Conservation (phyloP, 2,888 invertebrate species). For the Sthenelais limicola region DNA sequence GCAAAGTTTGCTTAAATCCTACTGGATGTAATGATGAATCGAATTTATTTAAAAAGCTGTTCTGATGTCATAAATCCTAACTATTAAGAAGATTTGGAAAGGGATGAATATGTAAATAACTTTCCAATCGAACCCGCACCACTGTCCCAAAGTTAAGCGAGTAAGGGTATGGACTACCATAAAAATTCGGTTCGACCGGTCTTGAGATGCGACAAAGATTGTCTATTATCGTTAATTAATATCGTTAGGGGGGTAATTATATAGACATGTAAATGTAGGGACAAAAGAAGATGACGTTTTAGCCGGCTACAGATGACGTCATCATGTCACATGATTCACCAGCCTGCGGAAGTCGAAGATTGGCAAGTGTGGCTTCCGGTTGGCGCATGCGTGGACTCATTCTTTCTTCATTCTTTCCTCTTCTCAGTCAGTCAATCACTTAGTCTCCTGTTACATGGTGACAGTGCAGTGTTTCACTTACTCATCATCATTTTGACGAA, state of each 20-base stretch:
- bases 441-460: no score
- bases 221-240: no score
- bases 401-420: no score
- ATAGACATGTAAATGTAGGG: conserved; percentile 36
- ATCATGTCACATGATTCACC: conserved; percentile 35
- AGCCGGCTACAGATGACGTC: conserved; percentile 27
- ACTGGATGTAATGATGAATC: conserved; percentile 30
- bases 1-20: conserved; percentile 31
- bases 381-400: conserved; percentile 30
- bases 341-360: conserved; percentile 39
- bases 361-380: conserved; percentile 37
- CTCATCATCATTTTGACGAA: conserved; percentile 48
- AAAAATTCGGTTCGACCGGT: conserved; percentile 31
- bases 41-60: no score
- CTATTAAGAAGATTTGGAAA: no score
- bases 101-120: no score
- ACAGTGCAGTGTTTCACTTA: conserved; percentile 33
- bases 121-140: no score
- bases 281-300: conserved; percentile 35
- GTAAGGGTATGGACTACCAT: conserved; percentile 25
- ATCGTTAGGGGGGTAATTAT: conserved; percentile 36
- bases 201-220: conserved; percentile 28
- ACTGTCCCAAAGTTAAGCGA: conserved; percentile 22
- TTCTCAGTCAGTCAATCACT: no score
- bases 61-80: no score